phyloP scores from a whole-genome alignment of 2,888 invertebrate species.

The Brachynemurus nebulosus region DNA sequence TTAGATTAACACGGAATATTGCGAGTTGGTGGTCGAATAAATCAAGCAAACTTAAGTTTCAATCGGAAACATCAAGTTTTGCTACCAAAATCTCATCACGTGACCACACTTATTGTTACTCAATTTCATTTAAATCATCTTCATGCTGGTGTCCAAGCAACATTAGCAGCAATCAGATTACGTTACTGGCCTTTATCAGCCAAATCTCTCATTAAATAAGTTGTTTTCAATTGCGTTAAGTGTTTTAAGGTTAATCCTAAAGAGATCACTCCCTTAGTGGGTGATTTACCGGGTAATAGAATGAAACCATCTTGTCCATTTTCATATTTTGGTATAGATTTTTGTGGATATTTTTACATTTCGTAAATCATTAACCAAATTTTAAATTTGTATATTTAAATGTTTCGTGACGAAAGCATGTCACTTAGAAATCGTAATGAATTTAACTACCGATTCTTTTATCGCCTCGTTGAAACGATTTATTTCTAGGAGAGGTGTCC shows the following conservation, averaged over 20 bases:
- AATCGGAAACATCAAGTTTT: no score
- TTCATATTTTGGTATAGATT: conserved; percentile 17
- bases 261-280: conserved; percentile 18
- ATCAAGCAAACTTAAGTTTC: neutral
- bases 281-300: conserved; percentile 18
- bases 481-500: no score
- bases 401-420: conserved; percentile 19
- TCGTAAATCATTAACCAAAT: conserved; percentile 15
- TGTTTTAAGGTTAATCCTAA: conserved; percentile 14
- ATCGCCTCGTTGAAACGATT: no score
- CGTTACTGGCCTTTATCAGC: conserved; percentile 18
- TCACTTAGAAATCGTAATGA: no score
- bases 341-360: conserved; percentile 17
- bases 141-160: conserved; percentile 16
- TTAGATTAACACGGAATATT: conserved; percentile 2
- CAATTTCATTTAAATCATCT: conserved; percentile 13
- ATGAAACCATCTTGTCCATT: conserved; percentile 15
- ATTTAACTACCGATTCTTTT: no score
- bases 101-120: no score
- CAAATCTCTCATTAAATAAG: conserved; percentile 11
- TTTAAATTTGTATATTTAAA: conserved; percentile 17
- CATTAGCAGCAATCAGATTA: conserved; percentile 15
- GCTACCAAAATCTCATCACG: no score
- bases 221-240: conserved; percentile 15
- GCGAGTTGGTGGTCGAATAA: conserved; percentile 5